Percentiles rank a stretch among this genome's conserved stretches.
These are phyloP conservation scores for Equus przewalskii DNA, from an alignment of 2,113 vertebrate genomes.

Conservation along the genomic window DNA sequence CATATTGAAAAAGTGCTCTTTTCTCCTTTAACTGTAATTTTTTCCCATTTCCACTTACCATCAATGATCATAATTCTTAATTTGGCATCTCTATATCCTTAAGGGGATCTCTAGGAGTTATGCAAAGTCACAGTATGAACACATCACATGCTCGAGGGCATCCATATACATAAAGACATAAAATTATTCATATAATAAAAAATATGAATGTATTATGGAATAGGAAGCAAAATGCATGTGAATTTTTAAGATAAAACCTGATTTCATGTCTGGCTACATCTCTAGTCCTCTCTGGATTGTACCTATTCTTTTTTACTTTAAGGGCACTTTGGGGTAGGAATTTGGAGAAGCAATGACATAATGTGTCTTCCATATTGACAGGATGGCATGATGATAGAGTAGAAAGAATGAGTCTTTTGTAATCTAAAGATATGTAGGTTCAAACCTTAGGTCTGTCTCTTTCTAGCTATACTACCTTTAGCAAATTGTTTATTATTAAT, in stretches of 20 bases:
- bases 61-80: background rate
- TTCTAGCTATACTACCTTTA: background rate
- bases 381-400: background rate
- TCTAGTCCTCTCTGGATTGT: background rate
- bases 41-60: background rate
- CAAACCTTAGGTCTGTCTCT: background rate
- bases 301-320: background rate
- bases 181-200: conserved; percentile 21
- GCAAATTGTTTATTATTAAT: background rate
- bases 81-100: background rate
- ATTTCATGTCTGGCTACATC: background rate
- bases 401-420: background rate
- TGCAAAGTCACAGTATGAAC: background rate
- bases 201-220: background rate
- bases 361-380: background rate
- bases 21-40: background rate
- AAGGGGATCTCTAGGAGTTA: background rate
- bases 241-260: conserved; percentile 5
- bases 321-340: background rate
- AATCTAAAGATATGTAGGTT: background rate
- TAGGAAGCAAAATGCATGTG: background rate
- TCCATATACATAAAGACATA: background rate
- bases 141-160: background rate
- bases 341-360: background rate
- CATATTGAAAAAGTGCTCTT: background rate